Conservation (phyloP, 2,888 invertebrate genomes). For the Odiellus spinosus region DNA sequence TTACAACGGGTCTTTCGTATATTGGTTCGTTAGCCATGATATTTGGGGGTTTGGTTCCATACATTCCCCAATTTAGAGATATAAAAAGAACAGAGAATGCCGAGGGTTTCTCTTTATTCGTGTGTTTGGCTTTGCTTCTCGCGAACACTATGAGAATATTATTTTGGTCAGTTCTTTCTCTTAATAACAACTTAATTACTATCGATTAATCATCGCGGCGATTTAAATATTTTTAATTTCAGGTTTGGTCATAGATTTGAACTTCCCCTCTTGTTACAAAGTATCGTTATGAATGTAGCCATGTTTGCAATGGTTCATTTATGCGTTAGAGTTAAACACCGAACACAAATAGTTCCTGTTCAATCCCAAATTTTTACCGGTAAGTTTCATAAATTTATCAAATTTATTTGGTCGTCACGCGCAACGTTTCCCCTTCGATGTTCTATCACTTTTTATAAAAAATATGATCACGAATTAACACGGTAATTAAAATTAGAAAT, state of each 20-base stretch:
- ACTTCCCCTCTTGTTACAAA: conserved; percentile 82
- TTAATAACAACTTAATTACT: not conserved
- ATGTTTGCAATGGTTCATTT: conserved; percentile 92
- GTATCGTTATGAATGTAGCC: conserved; percentile 88
- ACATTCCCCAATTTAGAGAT: conserved; percentile 82
- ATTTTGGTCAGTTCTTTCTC: conserved; percentile 64
- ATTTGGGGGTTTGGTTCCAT: conserved; percentile 85
- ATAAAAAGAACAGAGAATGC: conserved; percentile 79
- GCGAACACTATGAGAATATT: conserved; percentile 93
- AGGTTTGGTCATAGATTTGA: conserved; percentile 99
- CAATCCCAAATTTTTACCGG: conserved; percentile 69
- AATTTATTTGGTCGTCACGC: no score
- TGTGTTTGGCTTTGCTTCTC: conserved; percentile 82
- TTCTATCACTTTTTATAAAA: no score
- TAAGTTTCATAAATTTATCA: conserved; percentile 30
- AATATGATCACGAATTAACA: no score
- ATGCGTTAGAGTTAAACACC: conserved; percentile 70
- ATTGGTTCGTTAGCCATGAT: conserved; percentile 53
- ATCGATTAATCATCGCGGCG: not conserved
- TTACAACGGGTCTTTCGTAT: conserved; percentile 13
- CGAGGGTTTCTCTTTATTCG: conserved; percentile 92
- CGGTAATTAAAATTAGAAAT: no score
- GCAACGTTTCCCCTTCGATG: no score
- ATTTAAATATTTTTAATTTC: conserved; percentile 15
- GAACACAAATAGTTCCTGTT: conserved; percentile 49